phyloP scores from a whole-genome alignment of 2,113 vertebrate genomes.

The Poeciliopsis prolifica region DNA sequence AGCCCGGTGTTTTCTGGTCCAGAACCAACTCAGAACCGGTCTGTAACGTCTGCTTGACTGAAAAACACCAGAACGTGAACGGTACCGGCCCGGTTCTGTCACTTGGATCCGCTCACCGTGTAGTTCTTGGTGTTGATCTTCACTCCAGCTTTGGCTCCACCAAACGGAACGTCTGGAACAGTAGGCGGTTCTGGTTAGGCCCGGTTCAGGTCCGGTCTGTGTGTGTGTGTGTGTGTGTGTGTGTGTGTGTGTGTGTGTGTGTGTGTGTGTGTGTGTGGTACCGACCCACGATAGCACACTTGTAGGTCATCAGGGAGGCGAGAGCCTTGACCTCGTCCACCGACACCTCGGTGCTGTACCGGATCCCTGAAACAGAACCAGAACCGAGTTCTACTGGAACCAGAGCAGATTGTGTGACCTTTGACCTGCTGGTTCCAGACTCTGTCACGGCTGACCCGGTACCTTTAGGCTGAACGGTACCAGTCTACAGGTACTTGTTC shows the following conservation, averaged over 20 bases:
- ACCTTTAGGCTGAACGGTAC: too few species aligned
- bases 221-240: not conserved
- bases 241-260: not conserved
- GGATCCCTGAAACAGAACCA: slow-evolving; percentile 84
- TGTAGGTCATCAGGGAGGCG: slow-evolving; percentile 97
- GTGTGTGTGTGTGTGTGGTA: not conserved
- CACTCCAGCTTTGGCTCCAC: slow-evolving; percentile 98
- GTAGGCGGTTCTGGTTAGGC: not conserved
- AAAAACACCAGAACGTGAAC: too few species aligned
- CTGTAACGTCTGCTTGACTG: too few species aligned
- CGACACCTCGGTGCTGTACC: slow-evolving; percentile 92
- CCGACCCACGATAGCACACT: slow-evolving; percentile 98
- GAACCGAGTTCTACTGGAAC: not conserved
- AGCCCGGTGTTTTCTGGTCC: not conserved
- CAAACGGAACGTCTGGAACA: slow-evolving; percentile 94
- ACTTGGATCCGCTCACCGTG: slow-evolving; percentile 81
- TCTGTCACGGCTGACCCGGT: too few species aligned
- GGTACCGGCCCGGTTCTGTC: not conserved
- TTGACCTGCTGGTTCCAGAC: too few species aligned
- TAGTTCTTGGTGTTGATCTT: slow-evolving; percentile 98
- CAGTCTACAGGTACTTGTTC: too few species aligned
- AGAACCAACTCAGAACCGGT: not conserved
- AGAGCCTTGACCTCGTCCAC: slow-evolving; percentile 97
- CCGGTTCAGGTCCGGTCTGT: too few species aligned
- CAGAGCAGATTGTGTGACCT: too few species aligned